phyloP scores from a whole-genome alignment of 2,888 invertebrate genomes.

The Hemicrepidius hirtus region DNA sequence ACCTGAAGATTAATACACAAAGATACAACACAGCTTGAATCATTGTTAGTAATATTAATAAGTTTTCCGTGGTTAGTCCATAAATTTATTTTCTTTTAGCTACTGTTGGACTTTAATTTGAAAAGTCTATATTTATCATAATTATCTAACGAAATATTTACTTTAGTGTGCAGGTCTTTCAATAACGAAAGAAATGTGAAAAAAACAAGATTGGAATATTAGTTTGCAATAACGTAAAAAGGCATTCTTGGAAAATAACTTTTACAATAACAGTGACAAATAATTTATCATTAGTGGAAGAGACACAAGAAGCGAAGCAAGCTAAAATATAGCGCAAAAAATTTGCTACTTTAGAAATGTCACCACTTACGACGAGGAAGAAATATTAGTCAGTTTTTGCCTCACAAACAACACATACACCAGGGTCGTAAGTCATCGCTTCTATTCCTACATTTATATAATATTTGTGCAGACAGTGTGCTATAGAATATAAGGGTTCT shows the following conservation, averaged over 20 bases:
- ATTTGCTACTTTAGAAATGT: conserved; percentile 54
- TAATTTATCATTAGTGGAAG: conserved; percentile 53
- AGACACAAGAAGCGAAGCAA: conserved; percentile 51
- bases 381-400: conserved; percentile 55
- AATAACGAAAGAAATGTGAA: too few species aligned
- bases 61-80: conserved; percentile 24
- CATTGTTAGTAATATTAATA: conserved; percentile 20
- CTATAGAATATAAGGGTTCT: conserved; percentile 51
- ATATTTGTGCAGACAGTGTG: conserved; percentile 52
- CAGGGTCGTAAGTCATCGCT: conserved; percentile 53
- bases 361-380: conserved; percentile 53
- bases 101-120: not conserved
- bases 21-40: conserved; percentile 36
- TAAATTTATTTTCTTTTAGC: conserved; percentile 27
- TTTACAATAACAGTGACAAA: conserved; percentile 53
- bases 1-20: conserved; percentile 39
- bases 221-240: conserved; percentile 41
- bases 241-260: conserved; percentile 51
- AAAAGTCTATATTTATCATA: too few species aligned
- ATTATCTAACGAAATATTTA: too few species aligned
- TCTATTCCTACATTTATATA: conserved; percentile 53
- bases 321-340: conserved; percentile 55
- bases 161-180: too few species aligned
- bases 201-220: conserved; percentile 42
- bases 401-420: conserved; percentile 55